These are phyloP conservation scores for Calameuta idolon DNA, from an alignment of 2,888 invertebrate genomes.

Conservation along the genomic window DNA sequence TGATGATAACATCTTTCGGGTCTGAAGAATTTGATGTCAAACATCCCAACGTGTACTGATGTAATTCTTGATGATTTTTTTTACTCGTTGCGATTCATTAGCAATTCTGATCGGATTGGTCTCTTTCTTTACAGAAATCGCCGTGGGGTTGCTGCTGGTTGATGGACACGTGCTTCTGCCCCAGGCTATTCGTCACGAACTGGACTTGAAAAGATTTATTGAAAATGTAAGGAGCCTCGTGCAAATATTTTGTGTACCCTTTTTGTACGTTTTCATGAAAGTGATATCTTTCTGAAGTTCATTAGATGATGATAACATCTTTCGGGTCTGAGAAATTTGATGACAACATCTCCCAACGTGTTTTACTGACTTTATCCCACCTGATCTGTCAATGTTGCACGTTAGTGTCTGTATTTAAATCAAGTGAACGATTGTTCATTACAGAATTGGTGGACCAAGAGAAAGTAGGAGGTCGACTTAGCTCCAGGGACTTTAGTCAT, in stretches of 20 bases:
- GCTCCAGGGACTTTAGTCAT: background rate
- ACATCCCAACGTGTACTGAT: constrained; percentile 37
- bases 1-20: constrained; percentile 53
- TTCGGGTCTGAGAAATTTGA: constrained; percentile 54
- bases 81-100: no score
- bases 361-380: constrained; percentile 11
- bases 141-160: no score
- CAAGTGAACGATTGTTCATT: background rate
- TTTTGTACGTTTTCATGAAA: constrained; percentile 20
- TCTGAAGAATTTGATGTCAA: constrained; percentile 49
- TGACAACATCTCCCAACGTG: constrained; percentile 40
- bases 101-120: no score
- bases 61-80: background rate
- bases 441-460: background rate
- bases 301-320: constrained; percentile 46
- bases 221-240: no score
- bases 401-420: no score
- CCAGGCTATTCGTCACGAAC: no score
- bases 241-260: no score
- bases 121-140: no score
- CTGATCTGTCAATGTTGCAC: no score
- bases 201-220: no score
- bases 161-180: no score
- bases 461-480: constrained; percentile 1
- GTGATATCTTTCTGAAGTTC: constrained; percentile 8